Base-by-base conservation (phyloP, 2,113 vertebrate species). In the Marmota monax region DNA sequence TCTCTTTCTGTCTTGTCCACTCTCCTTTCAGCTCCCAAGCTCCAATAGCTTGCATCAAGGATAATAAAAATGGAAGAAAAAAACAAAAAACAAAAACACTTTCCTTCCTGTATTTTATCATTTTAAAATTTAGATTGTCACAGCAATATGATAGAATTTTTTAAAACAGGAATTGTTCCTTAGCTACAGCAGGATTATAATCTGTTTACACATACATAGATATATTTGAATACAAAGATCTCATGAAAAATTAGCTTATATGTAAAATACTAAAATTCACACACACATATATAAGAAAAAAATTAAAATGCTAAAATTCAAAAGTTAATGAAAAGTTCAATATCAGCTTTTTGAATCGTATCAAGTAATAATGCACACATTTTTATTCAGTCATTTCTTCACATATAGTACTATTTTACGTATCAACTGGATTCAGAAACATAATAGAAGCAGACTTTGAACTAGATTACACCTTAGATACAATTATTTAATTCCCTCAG, bases 91-190 rank as follows among this genome's bases (percentile, higher is more conserved):
- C 6, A 20, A 58, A 58, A 94, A 20, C 34, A 87, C 23, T 70
- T 2, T 92, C 18, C 0, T 5, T 70, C 2, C 0, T 29, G 29
- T 48, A 29, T 42, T 70, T 76, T 95, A 90, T 86, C 53, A 86
- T 97, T 87, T 95, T 32, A 80, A 95, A 53, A 80, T 97, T 95
- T 88, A 89, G 92, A 90, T 91, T 95, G 23, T 11, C 48, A 29
- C 37, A 90, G 48, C 3, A 89, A 56, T 27, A 29, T 58, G 72
- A 91, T 53, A n/a, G 2, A 29, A 67, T 61, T 17, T 95, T 82
- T 78, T 2, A 87, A 94, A 96, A 29, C 61, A 92, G 32, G 34
- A 86, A 34, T 51, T 37, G 27, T 69, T 63, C 1, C 76, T 94
- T 83, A 83, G 73, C n/a, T 37, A 86, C 39, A 42, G 27, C 8